Conservation (phyloP, 2,888 invertebrate species). For the Hoplodrina ambigua region DNA sequence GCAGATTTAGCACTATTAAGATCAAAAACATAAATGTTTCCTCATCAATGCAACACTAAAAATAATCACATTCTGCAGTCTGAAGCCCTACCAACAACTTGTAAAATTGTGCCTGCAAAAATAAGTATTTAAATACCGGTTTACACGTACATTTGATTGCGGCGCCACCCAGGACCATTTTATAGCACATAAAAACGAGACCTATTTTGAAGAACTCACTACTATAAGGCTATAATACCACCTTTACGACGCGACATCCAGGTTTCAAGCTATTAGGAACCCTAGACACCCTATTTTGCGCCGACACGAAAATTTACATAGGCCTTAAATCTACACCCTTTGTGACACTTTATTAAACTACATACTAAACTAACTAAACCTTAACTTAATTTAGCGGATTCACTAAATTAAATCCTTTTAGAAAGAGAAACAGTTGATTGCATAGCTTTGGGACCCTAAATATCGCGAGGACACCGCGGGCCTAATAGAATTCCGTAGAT, state of each 20-base stretch:
- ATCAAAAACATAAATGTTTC: background rate
- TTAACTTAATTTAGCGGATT: slow-evolving; percentile 27
- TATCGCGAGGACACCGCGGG: slow-evolving; percentile 57
- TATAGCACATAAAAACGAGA: slow-evolving; percentile 28
- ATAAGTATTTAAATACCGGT: slow-evolving; percentile 3
- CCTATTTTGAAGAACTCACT: slow-evolving; percentile 5
- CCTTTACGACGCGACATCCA: slow-evolving; percentile 13
- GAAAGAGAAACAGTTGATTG: slow-evolving; percentile 31
- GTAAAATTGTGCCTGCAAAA: background rate
- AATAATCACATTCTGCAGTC: background rate
- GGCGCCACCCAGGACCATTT: slow-evolving; percentile 5
- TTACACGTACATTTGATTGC: slow-evolving; percentile 10
- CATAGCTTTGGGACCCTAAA: slow-evolving; percentile 54
- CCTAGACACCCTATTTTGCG: slow-evolving; percentile 19
- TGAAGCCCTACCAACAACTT: background rate
- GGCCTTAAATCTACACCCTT: slow-evolving; percentile 32
- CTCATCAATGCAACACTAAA: background rate
- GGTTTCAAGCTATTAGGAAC: slow-evolving; percentile 24
- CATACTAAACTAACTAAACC: slow-evolving; percentile 30
- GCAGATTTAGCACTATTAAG: too few species aligned
- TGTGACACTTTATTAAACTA: slow-evolving; percentile 38
- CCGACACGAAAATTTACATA: slow-evolving; percentile 28
- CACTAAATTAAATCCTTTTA: slow-evolving; percentile 42
- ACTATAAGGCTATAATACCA: slow-evolving; percentile 5
- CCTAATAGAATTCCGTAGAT: slow-evolving; percentile 72